Evolutionary conservation across 2,888 invertebrate genomes (phyloP).

Genomic region (Stratiomys singularior): DNA sequence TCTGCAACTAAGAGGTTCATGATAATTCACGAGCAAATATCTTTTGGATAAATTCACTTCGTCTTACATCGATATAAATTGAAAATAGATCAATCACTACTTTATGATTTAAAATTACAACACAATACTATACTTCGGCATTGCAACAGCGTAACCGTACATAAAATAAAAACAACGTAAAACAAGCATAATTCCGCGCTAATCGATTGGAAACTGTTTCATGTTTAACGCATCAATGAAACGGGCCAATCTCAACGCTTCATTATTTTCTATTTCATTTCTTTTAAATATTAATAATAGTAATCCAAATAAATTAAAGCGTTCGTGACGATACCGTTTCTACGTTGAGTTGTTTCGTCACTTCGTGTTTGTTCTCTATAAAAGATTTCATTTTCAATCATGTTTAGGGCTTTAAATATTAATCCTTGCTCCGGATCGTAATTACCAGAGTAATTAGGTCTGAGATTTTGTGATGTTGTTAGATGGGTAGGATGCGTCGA

Average conservation of each 20-base stretch:
- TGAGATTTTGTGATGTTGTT: neutral
- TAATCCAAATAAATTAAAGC: slow-evolving; percentile 50
- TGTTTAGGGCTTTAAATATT: slow-evolving; percentile 62
- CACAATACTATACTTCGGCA: too few species aligned
- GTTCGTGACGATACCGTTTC: slow-evolving; percentile 47
- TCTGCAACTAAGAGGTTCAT: too few species aligned
- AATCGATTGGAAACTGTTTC: too few species aligned
- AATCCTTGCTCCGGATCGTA: slow-evolving; percentile 60
- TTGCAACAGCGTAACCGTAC: too few species aligned
- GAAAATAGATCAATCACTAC: too few species aligned
- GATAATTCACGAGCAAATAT: too few species aligned
- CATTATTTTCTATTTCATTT: neutral
- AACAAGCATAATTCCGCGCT: too few species aligned
- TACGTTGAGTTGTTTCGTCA: slow-evolving; percentile 11
- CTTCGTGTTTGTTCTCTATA: slow-evolving; percentile 44
- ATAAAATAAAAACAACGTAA: too few species aligned
- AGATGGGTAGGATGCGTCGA: neutral
- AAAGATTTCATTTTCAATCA: slow-evolving; percentile 62
- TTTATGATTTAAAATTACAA: too few species aligned
- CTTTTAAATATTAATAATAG: neutral
- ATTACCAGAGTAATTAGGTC: slow-evolving; percentile 53
- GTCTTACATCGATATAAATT: too few species aligned
- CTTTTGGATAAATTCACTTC: too few species aligned
- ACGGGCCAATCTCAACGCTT: neutral
- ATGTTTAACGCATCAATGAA: too few species aligned